phyloP scores from a whole-genome alignment of 2,888 invertebrate species.

The Caenorhabditis panamensis region DNA sequence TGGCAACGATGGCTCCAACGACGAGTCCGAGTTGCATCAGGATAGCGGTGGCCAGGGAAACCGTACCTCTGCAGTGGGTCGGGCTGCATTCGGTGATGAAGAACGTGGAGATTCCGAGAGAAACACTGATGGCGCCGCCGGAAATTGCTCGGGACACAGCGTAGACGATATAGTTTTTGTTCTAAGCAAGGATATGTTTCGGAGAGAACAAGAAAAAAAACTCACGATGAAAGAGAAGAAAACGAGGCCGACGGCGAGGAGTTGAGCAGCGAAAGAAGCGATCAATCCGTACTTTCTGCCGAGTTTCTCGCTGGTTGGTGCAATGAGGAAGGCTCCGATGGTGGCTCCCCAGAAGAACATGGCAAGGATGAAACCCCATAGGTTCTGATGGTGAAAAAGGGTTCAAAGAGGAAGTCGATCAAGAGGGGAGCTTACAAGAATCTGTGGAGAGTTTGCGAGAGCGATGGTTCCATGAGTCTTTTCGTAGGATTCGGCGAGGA shows the following conservation, averaged over 20 bases:
- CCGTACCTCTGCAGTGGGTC: constrained; percentile 67
- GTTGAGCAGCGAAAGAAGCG: constrained; percentile 55
- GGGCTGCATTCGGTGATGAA: constrained; percentile 74
- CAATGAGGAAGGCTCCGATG: constrained; percentile 61
- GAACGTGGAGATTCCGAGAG: constrained; percentile 66
- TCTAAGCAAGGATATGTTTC: constrained; percentile 9
- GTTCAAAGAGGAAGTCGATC: too few relatives aligned
- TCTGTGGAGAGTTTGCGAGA: not conserved
- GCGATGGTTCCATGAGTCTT: not conserved
- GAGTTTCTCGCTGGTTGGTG: constrained; percentile 40
- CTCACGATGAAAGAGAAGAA: constrained; percentile 63
- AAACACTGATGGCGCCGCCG: constrained; percentile 69
- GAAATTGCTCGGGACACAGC: constrained; percentile 67
- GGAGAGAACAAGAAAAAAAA: not conserved
- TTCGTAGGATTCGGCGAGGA: constrained; percentile 48
- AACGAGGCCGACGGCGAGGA: constrained; percentile 50
- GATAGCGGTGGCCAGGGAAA: constrained; percentile 72
- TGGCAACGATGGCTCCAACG: constrained; percentile 70
- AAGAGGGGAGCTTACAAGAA: constrained; percentile 1
- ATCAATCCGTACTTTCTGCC: constrained; percentile 67
- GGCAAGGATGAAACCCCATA: constrained; percentile 70
- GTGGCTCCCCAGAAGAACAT: constrained; percentile 73
- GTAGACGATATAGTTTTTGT: constrained; percentile 59
- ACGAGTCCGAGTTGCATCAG: constrained; percentile 71
- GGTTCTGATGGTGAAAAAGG: too few relatives aligned